Evolutionary conservation across 2,797 vertebrate species (phyloP), one percentile per base, ranked within the genome.

Genomic region (Dromococcyx pavoninus): DNA sequence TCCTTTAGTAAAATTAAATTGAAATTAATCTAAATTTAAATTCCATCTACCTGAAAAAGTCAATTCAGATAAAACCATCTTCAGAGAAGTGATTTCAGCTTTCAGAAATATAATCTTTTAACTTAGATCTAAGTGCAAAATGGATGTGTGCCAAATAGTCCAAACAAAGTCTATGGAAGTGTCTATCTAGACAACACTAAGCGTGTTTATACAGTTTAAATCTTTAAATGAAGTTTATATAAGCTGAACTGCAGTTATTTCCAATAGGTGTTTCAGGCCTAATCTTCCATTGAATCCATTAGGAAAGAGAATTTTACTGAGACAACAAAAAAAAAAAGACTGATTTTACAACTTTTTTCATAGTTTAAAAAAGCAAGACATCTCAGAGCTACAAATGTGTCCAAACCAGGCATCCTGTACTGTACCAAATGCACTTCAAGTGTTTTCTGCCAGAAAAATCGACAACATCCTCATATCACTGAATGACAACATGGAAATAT

Each of bases 231-330:
- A 93, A 92, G 81, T 92, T 88, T 91, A 93, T 70, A 41, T 69
- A 83, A 95, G 56, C 69, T 71, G 33, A 91, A 95, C 57, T 75
- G 51, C 54, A 84, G 78, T 92, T 86, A 94, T 81, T 95, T 93
- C 50, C 78, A 96, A 94, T 73, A 95, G 89, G 92, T 92, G 69
- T 66, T 91, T 92, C 83, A 91, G 33, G 35, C 54, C 75, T 83
- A 72, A 94, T 83, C 73, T 94, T 80, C 57, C 71, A 32, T 17
- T 91, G 84, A 82, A 91, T 87, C 89, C n/a, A 53, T 62, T 35
- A 78, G 64, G 32, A 77, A 91, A 86, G 71, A 48, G 9, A 48
- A 48, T 83, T 88, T 88, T 74, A 78, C 43, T 41, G 54, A 78
- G 39, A 58, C 81, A 61, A n/a, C n/a, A n/a, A n/a, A 50, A 65